Evolutionary conservation across 2,797 vertebrate genomes (phyloP), one percentile per base, ranked within the genome.

Genomic region (Semotilus atromaculatus): DNA sequence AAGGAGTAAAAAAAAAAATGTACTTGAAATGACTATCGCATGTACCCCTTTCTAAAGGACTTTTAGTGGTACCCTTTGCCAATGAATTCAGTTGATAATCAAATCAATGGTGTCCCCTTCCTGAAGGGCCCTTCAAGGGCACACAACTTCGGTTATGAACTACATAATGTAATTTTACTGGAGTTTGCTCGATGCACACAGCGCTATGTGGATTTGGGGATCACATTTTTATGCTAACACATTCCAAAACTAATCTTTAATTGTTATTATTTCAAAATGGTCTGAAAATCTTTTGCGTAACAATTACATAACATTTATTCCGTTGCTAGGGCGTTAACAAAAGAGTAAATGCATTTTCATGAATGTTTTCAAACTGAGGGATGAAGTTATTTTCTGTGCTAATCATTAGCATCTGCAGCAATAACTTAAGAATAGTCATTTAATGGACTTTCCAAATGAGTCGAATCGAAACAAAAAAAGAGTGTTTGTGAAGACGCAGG

Each of bases 401-500:
- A 82, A 72, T 82, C 68, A 40, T 71, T 43, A 55, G 67, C 66
- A 58, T 71, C 9, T 71, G n/a, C 6, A 3, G 31, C 5, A 26
- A 19, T 21, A 29, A 10, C 10, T 51, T 66, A 18, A 16, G 36
- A 71, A 23, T 14, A 26, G 34, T 40, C 9, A 7, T 58, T 26
- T 31, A 68, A 26, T 4, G 31, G 19, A 55, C 66, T 19, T 71
- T 71, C 34, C 19, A 40, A 71, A 58, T 58, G 34, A 58, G 16
- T 31, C 36, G n/a, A 71, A 71, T 45, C 80, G 1, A 71, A 29
- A 14, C 2, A 14, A 70, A 23, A 75, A n/a, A 82, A 64, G 11
- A 67, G 3, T 68, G 62, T 55, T 77, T 77, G 18, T 36, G 73
- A 84, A 77, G 45, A 83, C 13, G 26, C 74, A 70, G 82, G 21